These are phyloP conservation scores for Aphidius colemani DNA, from an alignment of 2,888 invertebrate species.

Conservation along the genomic window DNA sequence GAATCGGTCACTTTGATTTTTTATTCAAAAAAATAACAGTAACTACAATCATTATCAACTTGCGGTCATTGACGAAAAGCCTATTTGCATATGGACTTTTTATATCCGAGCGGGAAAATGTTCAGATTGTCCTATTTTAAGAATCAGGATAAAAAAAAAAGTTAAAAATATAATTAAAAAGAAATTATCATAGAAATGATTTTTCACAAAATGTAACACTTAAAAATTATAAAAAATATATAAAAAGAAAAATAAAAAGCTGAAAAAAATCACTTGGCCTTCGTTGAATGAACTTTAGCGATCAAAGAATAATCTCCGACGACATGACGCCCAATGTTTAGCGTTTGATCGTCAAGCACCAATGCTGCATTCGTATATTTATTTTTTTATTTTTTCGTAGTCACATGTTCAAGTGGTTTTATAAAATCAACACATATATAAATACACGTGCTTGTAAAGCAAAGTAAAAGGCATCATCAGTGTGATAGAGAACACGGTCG, in stretches of 20 bases:
- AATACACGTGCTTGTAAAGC: not conserved
- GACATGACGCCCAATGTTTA: slow-evolving; percentile 33
- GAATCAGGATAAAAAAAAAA: too few species aligned
- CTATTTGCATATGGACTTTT: too few species aligned
- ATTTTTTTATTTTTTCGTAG: not conserved
- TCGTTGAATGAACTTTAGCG: not conserved
- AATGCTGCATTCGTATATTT: slow-evolving; percentile 36
- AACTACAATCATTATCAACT: too few species aligned
- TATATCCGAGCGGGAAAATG: too few species aligned
- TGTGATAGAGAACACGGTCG: slow-evolving; percentile 6
- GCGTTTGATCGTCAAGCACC: slow-evolving; percentile 51
- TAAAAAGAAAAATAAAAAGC: not conserved
- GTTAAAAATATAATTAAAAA: too few species aligned
- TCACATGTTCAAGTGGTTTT: slow-evolving; percentile 10
- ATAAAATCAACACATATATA: slow-evolving; percentile 20
- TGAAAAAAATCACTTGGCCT: not conserved
- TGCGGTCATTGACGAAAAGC: too few species aligned
- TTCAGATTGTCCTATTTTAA: too few species aligned
- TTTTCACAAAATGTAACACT: too few species aligned
- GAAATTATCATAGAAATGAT: too few species aligned
- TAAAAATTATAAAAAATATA: not conserved
- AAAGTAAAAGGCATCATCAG: not conserved
- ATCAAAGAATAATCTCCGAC: too few species aligned
- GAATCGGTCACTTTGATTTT: too few species aligned
- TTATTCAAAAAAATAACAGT: too few species aligned